These are phyloP conservation scores for Ruditapes philippinarum DNA, from an alignment of 1,140 invertebrate genomes.

Conservation along the genomic window DNA sequence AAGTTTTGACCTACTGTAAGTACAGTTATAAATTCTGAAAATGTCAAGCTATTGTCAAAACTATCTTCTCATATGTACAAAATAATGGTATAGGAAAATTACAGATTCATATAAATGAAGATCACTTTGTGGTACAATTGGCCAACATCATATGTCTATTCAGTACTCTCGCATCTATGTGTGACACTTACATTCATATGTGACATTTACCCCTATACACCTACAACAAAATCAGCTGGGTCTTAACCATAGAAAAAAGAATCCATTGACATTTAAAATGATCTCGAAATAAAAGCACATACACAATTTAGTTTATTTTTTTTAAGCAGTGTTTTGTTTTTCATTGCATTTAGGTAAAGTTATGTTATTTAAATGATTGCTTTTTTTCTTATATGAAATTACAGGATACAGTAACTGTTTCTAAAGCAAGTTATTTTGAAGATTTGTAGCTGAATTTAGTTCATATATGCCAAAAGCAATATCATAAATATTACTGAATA, in stretches of 20 bases:
- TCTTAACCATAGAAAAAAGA: not conserved
- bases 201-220: too few species aligned
- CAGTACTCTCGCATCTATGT: not conserved
- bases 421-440: too few species aligned
- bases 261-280: not conserved
- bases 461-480: too few species aligned
- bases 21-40: constrained; percentile 8
- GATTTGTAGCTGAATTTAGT: too few species aligned
- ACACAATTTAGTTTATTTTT: not conserved
- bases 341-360: too few species aligned
- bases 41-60: constrained; percentile 40
- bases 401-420: too few species aligned
- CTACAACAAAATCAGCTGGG: too few species aligned
- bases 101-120: not conserved
- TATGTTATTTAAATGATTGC: too few species aligned
- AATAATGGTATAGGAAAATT: not conserved
- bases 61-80: constrained; percentile 13
- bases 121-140: constrained; percentile 21
- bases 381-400: too few species aligned
- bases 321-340: too few species aligned
- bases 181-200: not conserved
- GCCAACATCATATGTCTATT: constrained; percentile 10
- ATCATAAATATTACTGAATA: too few species aligned
- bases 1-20: too few species aligned
- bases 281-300: not conserved